These are phyloP conservation scores for Rhinolophus sinicus DNA, from an alignment of 2,113 vertebrate genomes.

Conservation along the genomic window DNA sequence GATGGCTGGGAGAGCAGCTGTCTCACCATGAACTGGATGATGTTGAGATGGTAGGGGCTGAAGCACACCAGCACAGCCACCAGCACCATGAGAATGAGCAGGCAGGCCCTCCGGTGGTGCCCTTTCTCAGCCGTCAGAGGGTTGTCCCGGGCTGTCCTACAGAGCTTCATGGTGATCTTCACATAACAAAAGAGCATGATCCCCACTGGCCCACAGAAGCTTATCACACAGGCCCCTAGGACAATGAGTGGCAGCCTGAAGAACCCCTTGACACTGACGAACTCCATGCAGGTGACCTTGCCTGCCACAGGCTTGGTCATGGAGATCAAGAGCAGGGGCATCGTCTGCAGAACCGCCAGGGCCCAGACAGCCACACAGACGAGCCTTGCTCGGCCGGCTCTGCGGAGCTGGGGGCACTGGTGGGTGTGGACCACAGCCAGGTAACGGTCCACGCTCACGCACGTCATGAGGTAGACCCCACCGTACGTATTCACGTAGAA, in stretches of 20 bases:
- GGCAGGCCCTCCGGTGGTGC: conserved; percentile 86
- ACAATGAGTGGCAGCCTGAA: conserved; percentile 84
- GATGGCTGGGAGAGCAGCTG: conserved; percentile 80
- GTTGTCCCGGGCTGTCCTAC: conserved; percentile 84
- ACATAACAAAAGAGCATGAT: conserved; percentile 89
- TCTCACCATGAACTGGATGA: conserved; percentile 89
- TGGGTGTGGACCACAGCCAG: conserved; percentile 89
- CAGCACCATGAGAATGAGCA: conserved; percentile 88
- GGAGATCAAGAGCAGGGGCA: conserved; percentile 84
- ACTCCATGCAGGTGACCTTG: conserved; percentile 91
- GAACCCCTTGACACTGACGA: conserved; percentile 85
- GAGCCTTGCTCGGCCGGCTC: conserved; percentile 78
- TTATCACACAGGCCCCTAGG: conserved; percentile 84
- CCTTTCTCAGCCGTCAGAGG: conserved; percentile 77
- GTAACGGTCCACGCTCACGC: conserved; percentile 90
- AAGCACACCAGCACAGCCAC: conserved; percentile 88
- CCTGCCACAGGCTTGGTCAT: conserved; percentile 77
- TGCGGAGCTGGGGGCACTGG: conserved; percentile 80
- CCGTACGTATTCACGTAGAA: conserved; percentile 91
- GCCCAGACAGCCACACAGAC: conserved; percentile 88
- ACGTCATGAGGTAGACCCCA: conserved; percentile 92
- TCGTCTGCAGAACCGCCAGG: conserved; percentile 85
- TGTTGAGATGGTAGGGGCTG: conserved; percentile 90
- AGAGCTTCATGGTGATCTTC: conserved; percentile 88
- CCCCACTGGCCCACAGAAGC: conserved; percentile 87